Percentiles rank a stretch among this genome's conserved stretches.
These are phyloP conservation scores for Halictus ligatus DNA, from an alignment of 2,888 invertebrate species.

Conservation along the genomic window DNA sequence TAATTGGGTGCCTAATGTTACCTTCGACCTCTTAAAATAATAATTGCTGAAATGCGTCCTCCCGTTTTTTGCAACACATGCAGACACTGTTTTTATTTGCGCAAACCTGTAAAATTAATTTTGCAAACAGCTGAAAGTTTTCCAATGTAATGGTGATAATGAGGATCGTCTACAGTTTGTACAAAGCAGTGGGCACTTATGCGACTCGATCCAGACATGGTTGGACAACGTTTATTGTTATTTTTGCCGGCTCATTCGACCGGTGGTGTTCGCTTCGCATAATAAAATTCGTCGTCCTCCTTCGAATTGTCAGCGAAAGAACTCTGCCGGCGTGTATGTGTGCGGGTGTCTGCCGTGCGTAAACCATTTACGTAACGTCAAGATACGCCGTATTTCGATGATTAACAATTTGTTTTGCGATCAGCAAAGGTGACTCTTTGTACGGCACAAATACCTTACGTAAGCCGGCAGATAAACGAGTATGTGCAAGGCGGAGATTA, in stretches of 20 bases:
- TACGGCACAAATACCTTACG: slow-evolving; percentile 83
- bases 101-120: too few relatives aligned
- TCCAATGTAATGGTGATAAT: too few relatives aligned
- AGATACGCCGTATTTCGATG: slow-evolving; percentile 82
- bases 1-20: too few relatives aligned
- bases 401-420: slow-evolving; percentile 84
- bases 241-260: slow-evolving; percentile 22
- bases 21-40: too few relatives aligned
- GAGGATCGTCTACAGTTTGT: too few relatives aligned
- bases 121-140: too few relatives aligned
- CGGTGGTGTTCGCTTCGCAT: background rate
- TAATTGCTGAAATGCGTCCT: too few relatives aligned
- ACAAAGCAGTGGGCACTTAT: too few relatives aligned
- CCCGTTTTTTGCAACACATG: too few relatives aligned
- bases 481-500: slow-evolving; percentile 74
- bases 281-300: slow-evolving; percentile 50
- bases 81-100: too few relatives aligned
- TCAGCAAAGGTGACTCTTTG: slow-evolving; percentile 83
- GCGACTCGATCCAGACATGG: too few relatives aligned
- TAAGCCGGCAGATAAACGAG: slow-evolving; percentile 82
- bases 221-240: background rate
- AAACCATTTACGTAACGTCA: slow-evolving; percentile 80
- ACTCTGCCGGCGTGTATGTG: slow-evolving; percentile 25
- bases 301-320: slow-evolving; percentile 46
- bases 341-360: slow-evolving; percentile 66